A percentile compares a stretch with the other conserved stretches of the same genome.
phyloP scores from a whole-genome alignment of 2,797 vertebrate species.

The Myotis pilosus region DNA sequence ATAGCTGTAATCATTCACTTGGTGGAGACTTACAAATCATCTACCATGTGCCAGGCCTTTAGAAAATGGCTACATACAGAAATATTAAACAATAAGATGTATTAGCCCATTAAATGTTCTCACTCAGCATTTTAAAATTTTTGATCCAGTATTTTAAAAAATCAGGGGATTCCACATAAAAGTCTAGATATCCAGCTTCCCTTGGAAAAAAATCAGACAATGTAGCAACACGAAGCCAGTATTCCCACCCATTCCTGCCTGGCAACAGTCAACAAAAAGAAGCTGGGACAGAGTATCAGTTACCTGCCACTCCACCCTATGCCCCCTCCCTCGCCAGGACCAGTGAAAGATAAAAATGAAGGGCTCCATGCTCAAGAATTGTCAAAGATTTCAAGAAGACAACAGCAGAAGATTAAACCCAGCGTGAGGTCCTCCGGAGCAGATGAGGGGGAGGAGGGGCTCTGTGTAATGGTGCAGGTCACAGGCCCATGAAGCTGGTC shows the following conservation, averaged over 20 bases:
- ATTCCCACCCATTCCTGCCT: background rate
- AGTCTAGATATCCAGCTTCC: background rate
- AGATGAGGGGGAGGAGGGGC: background rate
- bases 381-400: conserved; percentile 2
- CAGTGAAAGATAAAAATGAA: background rate
- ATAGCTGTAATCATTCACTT: background rate
- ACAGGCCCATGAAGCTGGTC: background rate
- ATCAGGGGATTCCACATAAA: background rate
- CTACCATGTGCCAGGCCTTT: background rate
- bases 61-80: background rate
- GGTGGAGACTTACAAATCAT: background rate
- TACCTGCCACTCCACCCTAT: background rate
- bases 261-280: background rate
- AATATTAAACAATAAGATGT: background rate
- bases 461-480: background rate
- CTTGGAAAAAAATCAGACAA: background rate
- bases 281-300: background rate
- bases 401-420: background rate
- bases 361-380: background rate
- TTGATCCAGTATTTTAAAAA: conserved; percentile 34
- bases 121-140: background rate
- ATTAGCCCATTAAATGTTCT: background rate
- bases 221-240: background rate
- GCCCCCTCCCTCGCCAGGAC: background rate
- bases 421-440: background rate